phyloP scores from a whole-genome alignment of 2,888 invertebrate genomes.

The Phragmatobia fuliginosa region DNA sequence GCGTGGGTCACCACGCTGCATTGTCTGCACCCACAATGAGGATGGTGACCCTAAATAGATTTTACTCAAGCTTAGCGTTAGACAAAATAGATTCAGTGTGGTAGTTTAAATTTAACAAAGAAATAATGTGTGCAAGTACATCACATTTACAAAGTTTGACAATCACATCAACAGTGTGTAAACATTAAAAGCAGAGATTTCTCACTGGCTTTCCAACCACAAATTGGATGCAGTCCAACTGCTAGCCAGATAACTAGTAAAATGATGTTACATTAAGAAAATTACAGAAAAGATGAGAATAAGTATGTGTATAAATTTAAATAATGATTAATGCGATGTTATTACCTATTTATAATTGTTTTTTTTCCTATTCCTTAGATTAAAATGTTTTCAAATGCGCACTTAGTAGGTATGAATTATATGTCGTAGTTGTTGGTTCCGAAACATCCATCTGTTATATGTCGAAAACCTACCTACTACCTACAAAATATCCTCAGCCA shows the following conservation, averaged over 20 bases:
- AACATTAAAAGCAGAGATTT: conserved; percentile 32
- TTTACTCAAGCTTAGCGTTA: too few species aligned
- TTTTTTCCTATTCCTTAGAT: background rate
- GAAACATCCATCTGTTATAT: background rate
- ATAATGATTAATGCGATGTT: background rate
- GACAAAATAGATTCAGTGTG: too few species aligned
- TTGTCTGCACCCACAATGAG: too few species aligned
- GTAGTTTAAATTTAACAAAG: too few species aligned
- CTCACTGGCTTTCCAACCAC: conserved; percentile 32
- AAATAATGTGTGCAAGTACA: too few species aligned
- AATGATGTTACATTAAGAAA: background rate
- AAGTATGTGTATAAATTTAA: background rate
- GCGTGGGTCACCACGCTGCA: too few species aligned
- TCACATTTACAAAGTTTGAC: background rate
- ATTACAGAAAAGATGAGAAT: background rate
- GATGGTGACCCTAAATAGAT: too few species aligned
- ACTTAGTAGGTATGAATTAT: too few species aligned
- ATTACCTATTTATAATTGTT: background rate
- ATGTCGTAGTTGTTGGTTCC: background rate
- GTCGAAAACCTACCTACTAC: too few species aligned
- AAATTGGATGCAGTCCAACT: conserved; percentile 53
- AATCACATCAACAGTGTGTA: conserved; percentile 20
- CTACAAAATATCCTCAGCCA: background rate
- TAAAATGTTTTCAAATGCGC: background rate
- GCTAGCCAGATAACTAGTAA: conserved; percentile 43